Evolutionary conservation across 2,797 vertebrate species (phyloP).

Genomic region (Rhinoraja longicauda): DNA sequence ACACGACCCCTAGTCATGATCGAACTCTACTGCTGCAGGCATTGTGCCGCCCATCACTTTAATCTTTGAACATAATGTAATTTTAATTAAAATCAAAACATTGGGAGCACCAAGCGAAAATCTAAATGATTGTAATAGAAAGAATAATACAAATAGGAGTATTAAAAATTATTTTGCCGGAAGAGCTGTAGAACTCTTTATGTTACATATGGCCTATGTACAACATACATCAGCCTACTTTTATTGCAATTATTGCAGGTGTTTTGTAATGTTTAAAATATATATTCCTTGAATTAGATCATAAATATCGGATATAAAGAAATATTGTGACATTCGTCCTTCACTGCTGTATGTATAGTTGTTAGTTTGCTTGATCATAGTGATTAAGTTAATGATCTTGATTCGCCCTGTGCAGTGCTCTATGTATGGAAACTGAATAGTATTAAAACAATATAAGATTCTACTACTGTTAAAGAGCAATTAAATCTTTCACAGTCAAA

Average conservation of each 20-base stretch:
- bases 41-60: neutral
- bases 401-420: neutral
- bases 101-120: neutral
- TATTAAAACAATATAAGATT: neutral
- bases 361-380: slow-evolving; percentile 26
- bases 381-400: slow-evolving; percentile 37
- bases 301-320: slow-evolving; percentile 2
- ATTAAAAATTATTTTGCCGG: neutral
- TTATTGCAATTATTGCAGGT: neutral
- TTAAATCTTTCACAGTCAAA: neutral
- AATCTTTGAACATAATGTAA: neutral
- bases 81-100: slow-evolving; percentile 15
- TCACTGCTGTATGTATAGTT: slow-evolving; percentile 1
- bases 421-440: slow-evolving; percentile 17
- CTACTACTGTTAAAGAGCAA: no score
- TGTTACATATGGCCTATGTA: no score
- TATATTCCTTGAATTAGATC: neutral
- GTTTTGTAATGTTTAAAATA: neutral
- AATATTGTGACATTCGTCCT: slow-evolving; percentile 22
- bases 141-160: neutral
- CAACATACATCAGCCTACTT: neutral
- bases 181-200: neutral
- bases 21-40: no score
- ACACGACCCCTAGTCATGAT: no score
- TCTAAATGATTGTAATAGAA: no score